Conservation (phyloP, 2,888 invertebrate genomes). For the Heteropelma amictum region DNA sequence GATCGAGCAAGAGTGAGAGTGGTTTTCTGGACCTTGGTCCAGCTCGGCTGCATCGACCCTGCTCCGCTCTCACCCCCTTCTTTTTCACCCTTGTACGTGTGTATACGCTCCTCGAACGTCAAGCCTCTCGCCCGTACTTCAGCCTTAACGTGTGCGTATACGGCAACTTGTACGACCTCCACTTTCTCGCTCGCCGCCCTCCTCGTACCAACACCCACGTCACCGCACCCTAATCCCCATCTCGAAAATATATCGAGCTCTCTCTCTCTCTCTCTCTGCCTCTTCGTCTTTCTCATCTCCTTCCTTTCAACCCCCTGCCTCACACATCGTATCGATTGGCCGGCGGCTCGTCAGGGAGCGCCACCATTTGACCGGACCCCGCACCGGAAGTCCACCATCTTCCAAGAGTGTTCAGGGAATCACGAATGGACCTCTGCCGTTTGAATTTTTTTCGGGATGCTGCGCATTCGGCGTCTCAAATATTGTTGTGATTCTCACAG, state of each 20-base stretch:
- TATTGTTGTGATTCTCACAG: no score
- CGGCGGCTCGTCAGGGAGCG: constrained; percentile 71
- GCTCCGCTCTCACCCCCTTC: constrained; percentile 72
- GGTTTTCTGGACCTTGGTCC: constrained; percentile 74
- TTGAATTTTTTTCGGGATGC: not conserved
- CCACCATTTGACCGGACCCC: constrained; percentile 65
- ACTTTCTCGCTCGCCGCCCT: constrained; percentile 29
- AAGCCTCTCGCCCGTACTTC: constrained; percentile 9
- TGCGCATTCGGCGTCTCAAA: no score
- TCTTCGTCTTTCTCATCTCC: no score
- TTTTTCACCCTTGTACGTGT: constrained; percentile 20
- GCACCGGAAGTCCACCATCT: constrained; percentile 57
- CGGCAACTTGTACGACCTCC: constrained; percentile 13
- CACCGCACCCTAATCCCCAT: constrained; percentile 76
- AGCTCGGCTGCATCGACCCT: constrained; percentile 75
- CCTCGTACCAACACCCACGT: constrained; percentile 63
- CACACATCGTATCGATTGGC: constrained; percentile 74
- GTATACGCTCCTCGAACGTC: constrained; percentile 21
- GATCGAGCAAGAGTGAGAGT: constrained; percentile 71
- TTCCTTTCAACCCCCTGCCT: constrained; percentile 56
- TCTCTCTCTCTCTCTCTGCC: constrained; percentile 13
- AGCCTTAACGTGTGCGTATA: constrained; percentile 30
- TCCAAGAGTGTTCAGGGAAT: constrained; percentile 18
- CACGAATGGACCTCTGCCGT: not conserved
- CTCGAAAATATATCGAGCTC: constrained; percentile 71